A percentile compares a stretch with the other conserved stretches of the same genome.
phyloP scores from a whole-genome alignment of 1,140 invertebrate genomes.

The Heterodera carotae region DNA sequence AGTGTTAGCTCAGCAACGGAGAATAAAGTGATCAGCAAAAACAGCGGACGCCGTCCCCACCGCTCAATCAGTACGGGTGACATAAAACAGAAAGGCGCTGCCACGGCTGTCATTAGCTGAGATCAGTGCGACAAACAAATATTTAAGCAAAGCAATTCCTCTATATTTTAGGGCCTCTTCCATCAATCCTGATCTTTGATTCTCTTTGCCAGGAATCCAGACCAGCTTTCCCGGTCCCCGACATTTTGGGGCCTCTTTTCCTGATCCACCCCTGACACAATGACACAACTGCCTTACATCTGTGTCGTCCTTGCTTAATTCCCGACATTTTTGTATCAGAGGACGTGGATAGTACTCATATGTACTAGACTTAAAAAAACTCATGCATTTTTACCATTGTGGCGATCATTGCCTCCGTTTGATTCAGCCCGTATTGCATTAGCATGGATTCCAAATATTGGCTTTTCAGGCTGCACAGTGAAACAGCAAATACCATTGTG shows the following conservation, averaged over 20 bases:
- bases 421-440: conserved; percentile 45
- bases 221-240: too few relatives aligned
- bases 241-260: too few relatives aligned
- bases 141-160: too few relatives aligned
- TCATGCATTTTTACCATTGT: conserved; percentile 29
- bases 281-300: too few relatives aligned
- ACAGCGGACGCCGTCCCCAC: conserved; percentile 34
- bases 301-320: too few relatives aligned
- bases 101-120: conserved; percentile 22
- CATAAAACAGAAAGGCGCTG: conserved; percentile 34
- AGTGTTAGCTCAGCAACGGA: conserved; percentile 30
- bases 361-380: too few relatives aligned
- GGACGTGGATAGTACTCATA: too few relatives aligned
- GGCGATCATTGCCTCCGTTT: conserved; percentile 33
- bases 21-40: conserved; percentile 29
- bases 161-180: too few relatives aligned
- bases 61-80: conserved; percentile 33
- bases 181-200: too few relatives aligned
- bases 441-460: conserved; percentile 48
- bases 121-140: not conserved
- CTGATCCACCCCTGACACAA: too few relatives aligned
- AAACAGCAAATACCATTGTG: conserved; percentile 35
- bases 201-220: too few relatives aligned
- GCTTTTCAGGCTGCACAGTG: conserved; percentile 42
- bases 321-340: too few relatives aligned